These are phyloP conservation scores for Proales similis DNA, from an alignment of 1,140 invertebrate species.

Conservation along the genomic window DNA sequence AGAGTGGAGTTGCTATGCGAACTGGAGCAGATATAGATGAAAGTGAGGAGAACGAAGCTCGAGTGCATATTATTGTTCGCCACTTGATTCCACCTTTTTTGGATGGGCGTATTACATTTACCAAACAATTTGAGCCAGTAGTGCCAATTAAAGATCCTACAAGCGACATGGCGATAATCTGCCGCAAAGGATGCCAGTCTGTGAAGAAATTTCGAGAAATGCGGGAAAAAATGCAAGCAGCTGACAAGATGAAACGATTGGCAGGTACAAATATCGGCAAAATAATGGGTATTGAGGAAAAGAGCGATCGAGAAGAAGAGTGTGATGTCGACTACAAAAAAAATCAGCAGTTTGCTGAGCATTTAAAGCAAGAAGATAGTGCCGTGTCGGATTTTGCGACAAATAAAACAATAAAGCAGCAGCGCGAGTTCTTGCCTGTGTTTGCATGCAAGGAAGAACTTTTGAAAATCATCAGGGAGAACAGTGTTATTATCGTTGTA, in stretches of 20 bases:
- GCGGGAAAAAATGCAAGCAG: conserved; percentile 86
- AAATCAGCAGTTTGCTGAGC: conserved; percentile 91
- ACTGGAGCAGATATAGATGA: conserved; percentile 70
- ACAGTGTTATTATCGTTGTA: conserved; percentile 88
- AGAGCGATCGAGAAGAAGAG: conserved; percentile 49
- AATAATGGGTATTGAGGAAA: conserved; percentile 85
- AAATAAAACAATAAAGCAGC: conserved; percentile 73
- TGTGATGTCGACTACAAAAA: conserved; percentile 58
- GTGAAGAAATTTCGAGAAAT: conserved; percentile 86
- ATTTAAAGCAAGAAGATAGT: conserved; percentile 67
- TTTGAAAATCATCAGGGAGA: conserved; percentile 73
- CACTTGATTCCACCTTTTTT: conserved; percentile 98
- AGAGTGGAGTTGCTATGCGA: conserved; percentile 83
- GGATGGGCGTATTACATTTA: conserved; percentile 96
- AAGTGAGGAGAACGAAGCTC: conserved; percentile 78
- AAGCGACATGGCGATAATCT: conserved; percentile 91
- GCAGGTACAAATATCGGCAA: conserved; percentile 92
- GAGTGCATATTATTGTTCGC: conserved; percentile 82
- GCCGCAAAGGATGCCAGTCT: conserved; percentile 81
- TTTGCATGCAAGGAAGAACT: conserved; percentile 79
- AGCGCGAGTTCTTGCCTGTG: conserved; percentile 77
- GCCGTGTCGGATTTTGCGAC: conserved; percentile 80
- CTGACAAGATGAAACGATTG: conserved; percentile 98
- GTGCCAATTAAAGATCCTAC: conserved; percentile 88
- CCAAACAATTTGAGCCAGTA: conserved; percentile 94